Conservation (phyloP, 2,888 invertebrate genomes). For the Oasisia sp. region DNA sequence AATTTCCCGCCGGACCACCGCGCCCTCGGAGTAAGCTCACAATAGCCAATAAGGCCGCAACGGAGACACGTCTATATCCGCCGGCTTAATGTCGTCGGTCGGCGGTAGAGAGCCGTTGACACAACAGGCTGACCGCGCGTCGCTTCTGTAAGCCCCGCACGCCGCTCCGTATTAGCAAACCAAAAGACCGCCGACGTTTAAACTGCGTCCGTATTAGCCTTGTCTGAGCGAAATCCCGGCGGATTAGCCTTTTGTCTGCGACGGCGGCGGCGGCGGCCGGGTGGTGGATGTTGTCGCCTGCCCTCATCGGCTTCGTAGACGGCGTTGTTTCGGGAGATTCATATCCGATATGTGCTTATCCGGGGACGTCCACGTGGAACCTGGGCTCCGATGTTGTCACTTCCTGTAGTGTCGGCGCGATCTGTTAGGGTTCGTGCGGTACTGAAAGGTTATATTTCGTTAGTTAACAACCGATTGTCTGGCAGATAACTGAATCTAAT, state of each 20-base stretch:
- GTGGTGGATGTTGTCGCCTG: not conserved
- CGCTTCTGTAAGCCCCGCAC: not conserved
- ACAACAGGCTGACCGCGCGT: not conserved
- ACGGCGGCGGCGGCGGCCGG: not conserved
- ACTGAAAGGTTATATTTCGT: too few species aligned
- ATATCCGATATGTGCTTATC: too few species aligned
- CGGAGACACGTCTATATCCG: not conserved
- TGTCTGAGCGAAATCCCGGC: not conserved
- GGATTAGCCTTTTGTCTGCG: not conserved
- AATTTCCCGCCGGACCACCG: not conserved
- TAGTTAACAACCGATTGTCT: too few species aligned
- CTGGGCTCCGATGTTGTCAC: too few species aligned
- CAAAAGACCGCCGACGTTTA: not conserved
- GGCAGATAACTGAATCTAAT: too few species aligned
- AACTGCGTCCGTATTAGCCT: slow-evolving; percentile 1
- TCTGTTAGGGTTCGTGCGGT: too few species aligned
- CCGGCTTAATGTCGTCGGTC: not conserved
- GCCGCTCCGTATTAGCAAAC: not conserved
- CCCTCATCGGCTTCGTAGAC: not conserved
- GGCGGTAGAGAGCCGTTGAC: not conserved
- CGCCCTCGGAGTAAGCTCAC: not conserved
- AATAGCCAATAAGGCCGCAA: not conserved
- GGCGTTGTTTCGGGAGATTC: not conserved
- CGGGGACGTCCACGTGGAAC: too few species aligned
- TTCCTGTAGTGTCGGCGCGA: too few species aligned